Evolutionary conservation across 2,888 invertebrate species (phyloP), one percentile per base, ranked within the genome.

Genomic region (Octonoba sinensis): DNA sequence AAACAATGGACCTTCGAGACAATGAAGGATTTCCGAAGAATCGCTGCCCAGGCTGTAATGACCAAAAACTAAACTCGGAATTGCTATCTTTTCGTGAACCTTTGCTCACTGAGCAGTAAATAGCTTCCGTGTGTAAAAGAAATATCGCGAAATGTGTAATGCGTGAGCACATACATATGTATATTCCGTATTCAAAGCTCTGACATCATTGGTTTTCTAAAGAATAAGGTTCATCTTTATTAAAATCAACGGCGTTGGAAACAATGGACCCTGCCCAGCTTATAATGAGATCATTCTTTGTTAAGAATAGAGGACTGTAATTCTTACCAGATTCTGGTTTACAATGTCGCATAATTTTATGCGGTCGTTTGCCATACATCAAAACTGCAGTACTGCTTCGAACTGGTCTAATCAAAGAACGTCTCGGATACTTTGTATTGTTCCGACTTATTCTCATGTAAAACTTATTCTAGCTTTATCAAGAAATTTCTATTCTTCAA

Each of bases 121-220:
- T 71, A 65, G 71, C 57, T 79, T 72, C 60, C 78, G 79, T 69
- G 60, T 81, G 73, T 22, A 56, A 67, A 75, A 49, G 49, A 60
- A 36, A 69, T 62, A 67, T 51, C 59, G 44, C 67, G 67, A 67
- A 60, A 66, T 67, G 66, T 60, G 22, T 70, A 72, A 20, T 44
- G 44, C 62, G 62, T 46, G 51, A 27, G 47, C 27, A 18, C 57
- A 65, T 76, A 64, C 77, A 65, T 76, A 60, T 57, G 71, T 66
- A 65, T 27, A 64, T 71, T 72, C 18, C 36, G 51, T 60, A 67
- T 66, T 59, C 49, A 6, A 3, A 24, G 15, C 62, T 44, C 56
- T 57, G 36, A 36, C 36, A 36, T 24, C 3, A 18, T 51, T 60
- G 11, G 36, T 16, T 59, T 44, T 12, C 51, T 36, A 44, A 56